A percentile compares a stretch with the other conserved stretches of the same genome.
Conservation (phyloP, 2,113 vertebrate species). For the Sebastes fasciatus region DNA sequence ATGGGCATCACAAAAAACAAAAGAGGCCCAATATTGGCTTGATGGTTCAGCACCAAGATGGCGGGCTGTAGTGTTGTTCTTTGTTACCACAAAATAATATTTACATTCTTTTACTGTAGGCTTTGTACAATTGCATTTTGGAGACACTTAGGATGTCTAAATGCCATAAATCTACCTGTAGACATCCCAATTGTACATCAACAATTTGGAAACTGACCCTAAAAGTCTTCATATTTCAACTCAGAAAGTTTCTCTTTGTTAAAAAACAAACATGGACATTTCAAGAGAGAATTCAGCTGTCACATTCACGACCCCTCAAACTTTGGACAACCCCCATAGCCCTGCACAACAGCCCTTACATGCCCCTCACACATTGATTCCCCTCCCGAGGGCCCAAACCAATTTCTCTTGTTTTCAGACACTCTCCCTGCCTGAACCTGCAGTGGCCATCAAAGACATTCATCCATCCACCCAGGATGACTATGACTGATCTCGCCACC, state of each 20-base stretch:
- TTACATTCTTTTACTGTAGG: background rate
- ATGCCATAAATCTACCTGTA: background rate
- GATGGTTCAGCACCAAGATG: background rate
- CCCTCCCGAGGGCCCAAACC: slow-evolving; percentile 95
- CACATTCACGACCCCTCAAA: slow-evolving; percentile 69
- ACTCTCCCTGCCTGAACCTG: slow-evolving; percentile 94
- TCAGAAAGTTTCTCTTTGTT: slow-evolving; percentile 3
- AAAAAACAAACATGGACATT: slow-evolving; percentile 39
- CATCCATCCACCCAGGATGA: slow-evolving; percentile 98
- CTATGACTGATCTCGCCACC: slow-evolving; percentile 99
- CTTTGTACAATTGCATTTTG: background rate
- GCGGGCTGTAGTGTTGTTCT: background rate
- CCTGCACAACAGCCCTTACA: slow-evolving; percentile 77
- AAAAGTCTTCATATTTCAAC: background rate
- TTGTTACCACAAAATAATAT: background rate
- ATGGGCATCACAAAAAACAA: background rate
- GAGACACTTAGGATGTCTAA: background rate
- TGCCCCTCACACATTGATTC: slow-evolving; percentile 93
- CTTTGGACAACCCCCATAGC: slow-evolving; percentile 61
- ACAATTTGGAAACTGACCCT: background rate
- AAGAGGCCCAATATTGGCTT: background rate
- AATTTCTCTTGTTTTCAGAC: slow-evolving; percentile 99
- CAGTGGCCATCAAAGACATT: slow-evolving; percentile 99
- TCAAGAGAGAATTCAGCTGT: slow-evolving; percentile 62
- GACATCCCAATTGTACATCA: background rate